A percentile compares a stretch with the other conserved stretches of the same genome.
Evolutionary conservation across 2,797 vertebrate genomes (phyloP).

Genomic region (Sebastolobus altivelis): DNA sequence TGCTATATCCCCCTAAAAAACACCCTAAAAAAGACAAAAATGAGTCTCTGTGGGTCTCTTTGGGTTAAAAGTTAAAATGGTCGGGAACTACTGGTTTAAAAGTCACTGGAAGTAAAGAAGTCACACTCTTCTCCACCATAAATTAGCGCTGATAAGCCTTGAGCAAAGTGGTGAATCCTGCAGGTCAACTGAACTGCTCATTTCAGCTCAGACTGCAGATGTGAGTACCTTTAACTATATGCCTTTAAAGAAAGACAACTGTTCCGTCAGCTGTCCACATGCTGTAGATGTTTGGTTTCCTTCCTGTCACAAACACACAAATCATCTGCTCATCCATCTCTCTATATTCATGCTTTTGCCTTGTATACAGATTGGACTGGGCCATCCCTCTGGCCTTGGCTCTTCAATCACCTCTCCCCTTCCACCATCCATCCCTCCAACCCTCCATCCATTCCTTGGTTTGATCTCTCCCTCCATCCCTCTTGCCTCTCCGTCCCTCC

Average conservation of each 20-base stretch:
- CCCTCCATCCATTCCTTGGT: conserved; percentile 34
- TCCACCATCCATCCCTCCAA: conserved; percentile 37
- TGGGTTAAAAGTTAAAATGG: not conserved
- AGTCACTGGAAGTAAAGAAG: not conserved
- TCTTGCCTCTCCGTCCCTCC: conserved; percentile 18
- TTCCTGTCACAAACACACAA: conserved; percentile 32
- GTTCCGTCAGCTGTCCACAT: not conserved
- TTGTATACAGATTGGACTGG: conserved; percentile 55
- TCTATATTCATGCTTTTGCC: conserved; percentile 37
- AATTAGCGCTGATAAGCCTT: conserved; percentile 32
- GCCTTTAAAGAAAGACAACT: not conserved
- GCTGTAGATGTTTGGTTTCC: conserved; percentile 32
- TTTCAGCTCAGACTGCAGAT: conserved; percentile 19
- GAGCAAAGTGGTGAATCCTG: conserved; percentile 5
- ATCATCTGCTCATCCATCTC: conserved; percentile 41
- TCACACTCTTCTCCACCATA: not conserved
- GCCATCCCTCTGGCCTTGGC: conserved; percentile 55
- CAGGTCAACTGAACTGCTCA: not conserved
- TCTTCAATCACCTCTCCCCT: conserved; percentile 63
- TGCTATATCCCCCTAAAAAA: too few species aligned
- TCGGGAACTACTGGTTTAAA: conserved; percentile 21
- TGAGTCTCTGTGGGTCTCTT: too few species aligned
- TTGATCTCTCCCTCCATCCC: conserved; percentile 44
- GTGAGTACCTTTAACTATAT: not conserved
- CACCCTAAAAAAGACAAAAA: too few species aligned